These are phyloP conservation scores for Prosapia bicincta DNA, from an alignment of 2,888 invertebrate species.

Conservation along the genomic window DNA sequence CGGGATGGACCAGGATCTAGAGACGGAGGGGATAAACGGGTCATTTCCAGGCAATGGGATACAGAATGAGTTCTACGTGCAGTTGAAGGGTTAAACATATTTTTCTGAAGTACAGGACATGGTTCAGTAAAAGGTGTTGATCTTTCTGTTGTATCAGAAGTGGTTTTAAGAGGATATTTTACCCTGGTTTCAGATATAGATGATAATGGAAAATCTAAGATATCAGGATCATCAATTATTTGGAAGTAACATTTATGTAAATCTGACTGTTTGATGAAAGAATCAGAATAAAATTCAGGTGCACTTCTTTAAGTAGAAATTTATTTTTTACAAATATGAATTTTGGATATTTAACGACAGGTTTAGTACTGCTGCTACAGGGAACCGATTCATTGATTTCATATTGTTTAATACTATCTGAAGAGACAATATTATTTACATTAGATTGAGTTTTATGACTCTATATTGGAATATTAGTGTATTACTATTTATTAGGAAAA, in stretches of 20 bases:
- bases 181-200: slow-evolving; percentile 3
- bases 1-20: slow-evolving; percentile 50
- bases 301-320: not conserved
- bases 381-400: not conserved
- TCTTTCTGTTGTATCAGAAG: not conserved
- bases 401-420: not conserved
- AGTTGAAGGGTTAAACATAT: not conserved
- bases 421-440: not conserved
- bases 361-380: not conserved
- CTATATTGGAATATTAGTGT: not conserved
- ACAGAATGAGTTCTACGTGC: slow-evolving; percentile 24
- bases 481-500: no score
- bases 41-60: slow-evolving; percentile 26
- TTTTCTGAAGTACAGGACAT: not conserved
- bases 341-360: not conserved
- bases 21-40: slow-evolving; percentile 26
- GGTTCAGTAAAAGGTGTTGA: not conserved
- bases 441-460: not conserved
- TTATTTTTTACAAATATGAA: slow-evolving; percentile 22
- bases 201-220: not conserved
- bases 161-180: slow-evolving; percentile 5
- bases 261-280: not conserved
- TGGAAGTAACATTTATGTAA: slow-evolving; percentile 5
- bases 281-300: not conserved
- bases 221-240: slow-evolving; percentile 16